Base-by-base conservation (phyloP, 2,888 invertebrate genomes). In the Leptopterna dolabrata region DNA sequence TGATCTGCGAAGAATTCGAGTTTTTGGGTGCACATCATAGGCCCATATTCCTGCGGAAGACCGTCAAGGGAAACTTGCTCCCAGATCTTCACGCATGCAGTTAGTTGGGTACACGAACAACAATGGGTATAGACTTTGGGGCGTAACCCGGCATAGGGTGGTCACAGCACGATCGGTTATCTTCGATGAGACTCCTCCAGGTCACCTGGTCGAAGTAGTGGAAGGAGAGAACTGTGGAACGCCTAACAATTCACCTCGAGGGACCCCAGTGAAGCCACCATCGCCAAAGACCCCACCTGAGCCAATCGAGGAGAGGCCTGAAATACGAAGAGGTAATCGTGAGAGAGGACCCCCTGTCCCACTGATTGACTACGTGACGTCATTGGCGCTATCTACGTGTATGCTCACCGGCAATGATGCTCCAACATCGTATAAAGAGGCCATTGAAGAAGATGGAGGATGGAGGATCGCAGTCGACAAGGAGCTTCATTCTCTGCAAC, bases 1-100 rank as follows among this genome's bases (percentile, higher is more conserved):
- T 24, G 88, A 91, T 84, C 86, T 91, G 43, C 89, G 88, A 43
- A 89, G 88, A 78, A 30, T 91, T 55, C 88, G 90, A 89, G 87
- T 90, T 1, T 91, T 91, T 90, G 91, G 91, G n/a, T 88, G 89
- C 76, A 76, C 85, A 43, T 71, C 85, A 29, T 85, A 85, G 13
- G 43, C 73, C 11, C 63, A 55, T 45, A 85, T 85, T 43, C 71
- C 41, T 9, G 45, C 47, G 24, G 85, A 85, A 73, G 85, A 85
- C 41, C 16, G 85, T n/a, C 29, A 13, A 9, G 73, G 85, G 11
- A 85, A 85, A 73, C 76, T 85, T 16, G 71, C 24, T 24, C 16
- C 71, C 19, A 71, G 85, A 9, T 85, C 85, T 24, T 36, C n/a
- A 11, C 27, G 45, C 1, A 43, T 87, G 70, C 24, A 70, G 27